Evolutionary conservation across 1,140 invertebrate genomes (phyloP), one percentile per base, ranked within the genome.

Genomic region (Tetranychus cinnabarinus): DNA sequence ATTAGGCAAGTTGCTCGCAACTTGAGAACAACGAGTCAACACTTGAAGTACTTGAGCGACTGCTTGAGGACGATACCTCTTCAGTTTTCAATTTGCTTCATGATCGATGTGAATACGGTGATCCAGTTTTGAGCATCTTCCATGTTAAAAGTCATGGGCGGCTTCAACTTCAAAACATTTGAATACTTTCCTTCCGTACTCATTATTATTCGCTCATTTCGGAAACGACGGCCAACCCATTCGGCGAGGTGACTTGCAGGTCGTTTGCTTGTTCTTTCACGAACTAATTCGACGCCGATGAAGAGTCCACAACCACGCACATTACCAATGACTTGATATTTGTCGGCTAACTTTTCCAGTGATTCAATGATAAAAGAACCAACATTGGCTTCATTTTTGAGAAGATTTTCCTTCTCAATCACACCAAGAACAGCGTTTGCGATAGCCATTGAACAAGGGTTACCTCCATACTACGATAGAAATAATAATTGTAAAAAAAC

Each of bases 81-180:
- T 42, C 39, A 42, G 39, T 6, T 42, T 42, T 42, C 39, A 42
- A 42, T 42, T 42, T 42, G 39, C 35, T 56, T 33, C 33, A 56
- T 56, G 33, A 56, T 56, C 5, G 34, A 36, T 34, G 12, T 34
- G 36, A 56, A 56, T 13, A 36, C 35, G 8, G 8, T 56, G 15
- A 58, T 13, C 57, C 57, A 58, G 45, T 45, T 75, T 67, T 92
- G 82, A 5, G 81, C 89, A 72, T 96, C 84, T 54, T 86, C 80
- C 39, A 79, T 78, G 42, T 73, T 82, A 70, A 97, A 97, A 33
- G 89, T 85, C 84, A 98, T 88, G 0, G 93, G 93, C 0, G 93
- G 90, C 70, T 98, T 98, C 67, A 97, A 79, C 72, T 98, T 98
- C 12, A 98, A 74, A 15, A 98, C 86, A 71, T 98, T 98, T 60